Evolutionary conservation across 2,113 vertebrate genomes (phyloP).

Genomic region (Osmerus mordax): DNA sequence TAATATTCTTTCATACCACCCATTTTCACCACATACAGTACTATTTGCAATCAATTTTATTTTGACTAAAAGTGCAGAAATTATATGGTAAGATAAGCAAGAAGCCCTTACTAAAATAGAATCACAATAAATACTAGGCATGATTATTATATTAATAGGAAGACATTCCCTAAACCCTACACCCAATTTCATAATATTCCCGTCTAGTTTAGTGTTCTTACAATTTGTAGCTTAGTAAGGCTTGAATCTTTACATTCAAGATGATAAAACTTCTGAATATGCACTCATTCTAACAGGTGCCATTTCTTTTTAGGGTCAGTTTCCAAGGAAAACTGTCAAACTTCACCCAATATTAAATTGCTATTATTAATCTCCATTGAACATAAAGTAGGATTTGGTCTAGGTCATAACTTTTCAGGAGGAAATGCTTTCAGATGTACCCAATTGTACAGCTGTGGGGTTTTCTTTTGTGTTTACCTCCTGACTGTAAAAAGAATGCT

Average conservation of each 20-base stretch:
- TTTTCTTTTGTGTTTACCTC: not conserved
- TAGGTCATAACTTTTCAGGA: no score
- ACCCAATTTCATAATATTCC: not conserved
- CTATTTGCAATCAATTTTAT: constrained; percentile 18
- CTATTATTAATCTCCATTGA: no score
- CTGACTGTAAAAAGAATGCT: constrained; percentile 6
- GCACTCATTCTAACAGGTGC: no score
- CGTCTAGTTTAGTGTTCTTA: not conserved
- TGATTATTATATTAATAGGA: constrained; percentile 4
- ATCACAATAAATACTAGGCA: not conserved
- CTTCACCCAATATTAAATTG: no score
- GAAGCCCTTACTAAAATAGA: constrained; percentile 9
- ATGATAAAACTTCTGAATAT: not conserved
- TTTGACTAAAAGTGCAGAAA: constrained; percentile 24
- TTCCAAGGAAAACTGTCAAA: no score
- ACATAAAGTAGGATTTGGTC: no score
- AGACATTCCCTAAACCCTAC: constrained; percentile 15
- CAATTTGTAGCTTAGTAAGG: constrained; percentile 32
- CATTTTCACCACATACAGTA: not conserved
- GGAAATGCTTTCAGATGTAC: not conserved
- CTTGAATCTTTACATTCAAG: constrained; percentile 30
- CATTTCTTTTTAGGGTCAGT: no score
- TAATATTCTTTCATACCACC: constrained; percentile 3
- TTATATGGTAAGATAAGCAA: constrained; percentile 6
- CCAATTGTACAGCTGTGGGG: not conserved